These are phyloP conservation scores for Psylliodes chrysocephalus DNA, from an alignment of 2,888 invertebrate species.

Conservation along the genomic window DNA sequence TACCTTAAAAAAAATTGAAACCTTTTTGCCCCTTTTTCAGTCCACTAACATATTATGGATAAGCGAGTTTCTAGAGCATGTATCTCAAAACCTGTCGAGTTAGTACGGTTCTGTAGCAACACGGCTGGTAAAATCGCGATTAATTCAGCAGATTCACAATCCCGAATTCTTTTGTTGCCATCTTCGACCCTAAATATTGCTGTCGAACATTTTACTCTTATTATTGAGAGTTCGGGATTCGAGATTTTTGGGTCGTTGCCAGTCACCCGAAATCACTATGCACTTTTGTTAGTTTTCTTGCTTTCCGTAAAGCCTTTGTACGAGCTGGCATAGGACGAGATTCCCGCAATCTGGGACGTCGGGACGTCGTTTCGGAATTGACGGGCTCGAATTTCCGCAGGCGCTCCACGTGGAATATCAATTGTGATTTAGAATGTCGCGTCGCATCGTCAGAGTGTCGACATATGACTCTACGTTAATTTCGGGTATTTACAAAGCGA, in stretches of 20 bases:
- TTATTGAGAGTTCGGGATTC: too few species aligned
- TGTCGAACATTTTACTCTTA: slow-evolving; percentile 1
- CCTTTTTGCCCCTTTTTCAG: too few species aligned
- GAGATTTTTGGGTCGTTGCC: slow-evolving; percentile 9
- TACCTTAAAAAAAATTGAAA: too few species aligned
- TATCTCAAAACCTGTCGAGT: too few species aligned
- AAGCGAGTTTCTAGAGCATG: too few species aligned
- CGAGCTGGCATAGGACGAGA: slow-evolving; percentile 7
- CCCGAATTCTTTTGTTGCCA: not conserved
- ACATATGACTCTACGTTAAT: slow-evolving; percentile 5
- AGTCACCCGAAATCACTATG: slow-evolving; percentile 7
- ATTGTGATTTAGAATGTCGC: slow-evolving; percentile 18
- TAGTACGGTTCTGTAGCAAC: too few species aligned
- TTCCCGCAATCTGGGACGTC: slow-evolving; percentile 18
- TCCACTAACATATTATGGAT: too few species aligned
- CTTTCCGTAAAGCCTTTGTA: slow-evolving; percentile 12
- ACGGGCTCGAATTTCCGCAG: slow-evolving; percentile 14
- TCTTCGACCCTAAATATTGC: not conserved
- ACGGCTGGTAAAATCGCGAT: not conserved
- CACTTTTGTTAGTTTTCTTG: slow-evolving; percentile 18
- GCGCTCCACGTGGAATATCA: slow-evolving; percentile 11
- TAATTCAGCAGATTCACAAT: not conserved
- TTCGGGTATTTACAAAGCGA: slow-evolving; percentile 5
- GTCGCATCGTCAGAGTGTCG: slow-evolving; percentile 4
- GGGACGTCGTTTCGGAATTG: slow-evolving; percentile 13